Base-by-base conservation (phyloP, 1,140 invertebrate genomes). In the Papilio helenus region DNA sequence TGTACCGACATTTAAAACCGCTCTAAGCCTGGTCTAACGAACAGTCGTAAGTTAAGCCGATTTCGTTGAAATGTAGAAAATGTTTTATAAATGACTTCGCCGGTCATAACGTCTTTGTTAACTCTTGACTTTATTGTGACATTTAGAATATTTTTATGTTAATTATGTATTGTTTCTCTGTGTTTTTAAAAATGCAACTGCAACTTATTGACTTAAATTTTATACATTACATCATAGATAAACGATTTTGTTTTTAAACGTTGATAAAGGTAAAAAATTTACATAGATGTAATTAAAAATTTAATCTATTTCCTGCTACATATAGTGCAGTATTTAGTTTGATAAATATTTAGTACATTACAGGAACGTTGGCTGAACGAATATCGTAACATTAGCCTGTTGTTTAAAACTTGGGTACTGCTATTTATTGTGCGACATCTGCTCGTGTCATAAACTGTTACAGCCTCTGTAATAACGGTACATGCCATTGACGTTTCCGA, bases 371-470 rank as follows among this genome's bases (percentile, higher is more conserved):
- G 39, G n/a, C 42, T 46, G 10, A 46, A 46, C 42, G 39, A 42
- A 72, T 72, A 42, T 72, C n/a, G n/a, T n/a, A n/a, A 72, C 34
- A 16, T 5, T 72, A 9, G 71, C 1, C 42, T 42, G 71, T 42
- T 23, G 42, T 72, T 72, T 72, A 46, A 72, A 72, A 72, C 34
- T 72, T 72, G 16, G 71, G n/a, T n/a, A n/a, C 23, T 23, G 68
- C 68, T 72, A 72, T 72, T 72, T 72, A 72, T 72, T 72, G 42
- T 72, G 71, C 71, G 71, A 72, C 71, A 72, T 18, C 42, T 72
- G 71, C 42, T 46, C 2, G 39, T 44, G 71, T 72, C 71, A 46
- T 73, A 73, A 73, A 73, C 10, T 73, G 72, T 73, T 73, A 20
- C 71, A 72, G 9, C 7, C 34, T 8, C 42, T 65, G 61, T 65